Conservation (phyloP, 1,140 invertebrate genomes). For the Eumeta japonica region DNA sequence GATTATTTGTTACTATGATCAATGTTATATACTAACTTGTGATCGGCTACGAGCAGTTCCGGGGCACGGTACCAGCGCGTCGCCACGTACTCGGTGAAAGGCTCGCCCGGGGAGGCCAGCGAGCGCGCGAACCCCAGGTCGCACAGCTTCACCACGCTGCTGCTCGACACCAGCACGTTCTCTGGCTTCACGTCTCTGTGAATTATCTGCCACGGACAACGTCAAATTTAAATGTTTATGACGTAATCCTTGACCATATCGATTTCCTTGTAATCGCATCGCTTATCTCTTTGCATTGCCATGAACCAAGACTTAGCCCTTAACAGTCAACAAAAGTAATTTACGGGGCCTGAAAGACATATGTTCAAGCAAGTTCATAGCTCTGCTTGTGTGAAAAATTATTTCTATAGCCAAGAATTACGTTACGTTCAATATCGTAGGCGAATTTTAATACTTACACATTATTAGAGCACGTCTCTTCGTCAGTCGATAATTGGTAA, state of each 20-base stretch:
- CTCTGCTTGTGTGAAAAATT: too few species aligned
- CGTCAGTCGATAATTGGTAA: too few species aligned
- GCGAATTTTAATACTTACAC: too few species aligned
- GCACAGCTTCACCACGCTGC: slow-evolving; percentile 82
- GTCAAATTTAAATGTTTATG: slow-evolving; percentile 2
- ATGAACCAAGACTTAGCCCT: too few species aligned
- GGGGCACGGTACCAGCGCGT: slow-evolving; percentile 87
- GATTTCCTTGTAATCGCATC: neutral
- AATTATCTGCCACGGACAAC: slow-evolving; percentile 74
- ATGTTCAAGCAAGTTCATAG: too few species aligned
- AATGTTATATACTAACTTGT: slow-evolving; percentile 48
- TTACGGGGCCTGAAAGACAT: too few species aligned
- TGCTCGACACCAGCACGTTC: slow-evolving; percentile 80
- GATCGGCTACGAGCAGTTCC: slow-evolving; percentile 78
- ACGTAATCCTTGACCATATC: neutral
- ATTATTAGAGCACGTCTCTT: too few species aligned
- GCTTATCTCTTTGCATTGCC: too few species aligned
- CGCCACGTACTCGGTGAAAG: slow-evolving; percentile 80
- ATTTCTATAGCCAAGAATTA: too few species aligned
- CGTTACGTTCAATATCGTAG: too few species aligned
- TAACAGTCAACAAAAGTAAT: too few species aligned
- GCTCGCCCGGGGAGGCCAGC: slow-evolving; percentile 64
- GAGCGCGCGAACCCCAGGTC: slow-evolving; percentile 85
- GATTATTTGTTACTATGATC: slow-evolving; percentile 53
- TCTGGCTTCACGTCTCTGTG: slow-evolving; percentile 92